Percentiles rank a stretch among this genome's conserved stretches.
These are phyloP conservation scores for Mastigias papua DNA, from an alignment of 30 jellyfish, hydroid and myxozoan species.

Conservation along the genomic window DNA sequence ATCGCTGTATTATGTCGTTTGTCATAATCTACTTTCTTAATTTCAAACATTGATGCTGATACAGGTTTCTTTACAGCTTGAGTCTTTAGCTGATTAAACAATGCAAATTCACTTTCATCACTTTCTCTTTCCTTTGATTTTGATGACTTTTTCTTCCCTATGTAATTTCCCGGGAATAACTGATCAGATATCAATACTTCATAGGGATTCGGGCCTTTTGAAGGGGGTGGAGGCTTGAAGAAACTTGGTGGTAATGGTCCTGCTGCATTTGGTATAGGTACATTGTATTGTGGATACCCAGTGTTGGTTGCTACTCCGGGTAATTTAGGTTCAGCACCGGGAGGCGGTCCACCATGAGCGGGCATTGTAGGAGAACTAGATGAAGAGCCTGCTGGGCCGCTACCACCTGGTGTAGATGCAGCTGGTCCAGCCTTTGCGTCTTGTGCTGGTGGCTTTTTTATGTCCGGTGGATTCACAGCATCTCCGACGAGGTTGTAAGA, in stretches of 20 bases:
- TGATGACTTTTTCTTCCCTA: conserved; percentile 54
- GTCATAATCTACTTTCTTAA: conserved; percentile 1
- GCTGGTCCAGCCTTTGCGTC: conserved; percentile 76
- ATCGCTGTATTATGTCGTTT: conserved; percentile 5
- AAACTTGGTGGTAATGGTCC: conserved; percentile 83
- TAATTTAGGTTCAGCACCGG: conserved; percentile 29
- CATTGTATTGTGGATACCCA: conserved; percentile 81
- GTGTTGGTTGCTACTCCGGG: conserved; percentile 58
- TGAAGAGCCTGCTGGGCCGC: conserved; percentile 88
- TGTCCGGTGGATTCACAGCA: conserved; percentile 63
- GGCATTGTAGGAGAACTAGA: conserved; percentile 74
- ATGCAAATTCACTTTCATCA: conserved; percentile 20
- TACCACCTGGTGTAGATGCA: conserved; percentile 85
- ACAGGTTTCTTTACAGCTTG: conserved; percentile 31
- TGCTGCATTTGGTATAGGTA: conserved; percentile 82
- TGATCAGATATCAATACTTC: conserved; percentile 90
- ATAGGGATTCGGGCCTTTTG: conserved; percentile 88
- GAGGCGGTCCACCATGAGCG: conserved; percentile 33
- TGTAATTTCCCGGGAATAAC: conserved; percentile 80
- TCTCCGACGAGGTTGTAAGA: conserved; percentile 69
- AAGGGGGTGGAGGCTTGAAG: conserved; percentile 89
- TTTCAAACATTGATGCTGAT: neutral
- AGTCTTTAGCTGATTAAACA: conserved; percentile 16
- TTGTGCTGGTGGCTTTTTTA: conserved; percentile 35
- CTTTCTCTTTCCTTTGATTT: conserved; percentile 8